Evolutionary conservation across 2,113 vertebrate genomes (phyloP).

Genomic region (Apodemus sylvaticus): DNA sequence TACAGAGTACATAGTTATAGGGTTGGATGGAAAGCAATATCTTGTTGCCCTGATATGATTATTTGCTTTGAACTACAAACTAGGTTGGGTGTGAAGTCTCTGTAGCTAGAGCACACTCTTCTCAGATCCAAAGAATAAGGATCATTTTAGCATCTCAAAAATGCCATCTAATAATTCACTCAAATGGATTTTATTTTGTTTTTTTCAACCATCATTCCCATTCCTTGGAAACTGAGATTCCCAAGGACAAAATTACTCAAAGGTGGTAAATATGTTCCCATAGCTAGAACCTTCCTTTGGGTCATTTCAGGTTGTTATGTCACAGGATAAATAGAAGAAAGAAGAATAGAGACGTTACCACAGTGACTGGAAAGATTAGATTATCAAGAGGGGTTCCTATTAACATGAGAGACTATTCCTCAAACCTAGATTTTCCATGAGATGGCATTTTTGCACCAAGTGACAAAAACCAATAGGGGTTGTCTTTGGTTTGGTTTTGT

Average conservation of each 20-base stretch:
- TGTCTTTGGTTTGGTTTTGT: no score
- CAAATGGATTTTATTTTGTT: not conserved
- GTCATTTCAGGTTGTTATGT: not conserved
- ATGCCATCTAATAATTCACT: not conserved
- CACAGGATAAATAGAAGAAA: not conserved
- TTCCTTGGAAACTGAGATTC: not conserved
- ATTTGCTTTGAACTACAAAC: not conserved
- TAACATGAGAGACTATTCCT: not conserved
- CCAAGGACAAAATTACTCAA: not conserved
- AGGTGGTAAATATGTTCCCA: not conserved
- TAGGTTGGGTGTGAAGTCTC: not conserved
- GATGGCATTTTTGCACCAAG: not conserved
- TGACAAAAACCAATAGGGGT: not conserved
- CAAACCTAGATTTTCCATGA: not conserved
- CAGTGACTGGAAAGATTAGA: not conserved
- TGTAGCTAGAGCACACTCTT: not conserved
- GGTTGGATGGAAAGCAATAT: accelerated
- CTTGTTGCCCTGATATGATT: not conserved
- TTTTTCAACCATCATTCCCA: not conserved
- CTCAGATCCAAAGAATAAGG: not conserved
- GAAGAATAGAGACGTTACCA: no score
- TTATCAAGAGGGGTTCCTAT: not conserved
- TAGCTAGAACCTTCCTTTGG: not conserved
- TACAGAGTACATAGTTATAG: not conserved
- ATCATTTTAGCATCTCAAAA: not conserved